Percentiles rank a stretch among this genome's conserved stretches.
These are phyloP conservation scores for Bombyx mori DNA, from an alignment of 1,140 invertebrate genomes.

Conservation along the genomic window ASM3026992v2 NC_085129.1:1586501-1587000, in stretches of 20 bases:
- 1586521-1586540: too few species aligned
- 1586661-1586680: conserved; percentile 1
- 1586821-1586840: conserved; percentile 1
- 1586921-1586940: too few species aligned
- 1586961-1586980: too few species aligned
- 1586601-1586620: conserved; percentile 76
- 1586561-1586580: conserved; percentile 77
- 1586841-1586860: too few species aligned
- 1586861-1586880: too few species aligned
- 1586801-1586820: conserved; percentile 53
- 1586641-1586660: conserved; percentile 59
- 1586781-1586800: conserved; percentile 51
- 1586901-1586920: too few species aligned
- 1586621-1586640: conserved; percentile 66
- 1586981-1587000: too few species aligned
- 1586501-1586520: too few species aligned
- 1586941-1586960: too few species aligned
- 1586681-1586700: neutral
- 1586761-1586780: conserved; percentile 59
- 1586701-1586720: neutral
- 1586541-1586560: too few species aligned
- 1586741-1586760: conserved; percentile 51
- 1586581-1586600: conserved; percentile 81
- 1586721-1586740: neutral
- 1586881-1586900: too few species aligned